Base-by-base conservation (phyloP, 2,797 vertebrate genomes). In the Onychomys leucogaster region DNA sequence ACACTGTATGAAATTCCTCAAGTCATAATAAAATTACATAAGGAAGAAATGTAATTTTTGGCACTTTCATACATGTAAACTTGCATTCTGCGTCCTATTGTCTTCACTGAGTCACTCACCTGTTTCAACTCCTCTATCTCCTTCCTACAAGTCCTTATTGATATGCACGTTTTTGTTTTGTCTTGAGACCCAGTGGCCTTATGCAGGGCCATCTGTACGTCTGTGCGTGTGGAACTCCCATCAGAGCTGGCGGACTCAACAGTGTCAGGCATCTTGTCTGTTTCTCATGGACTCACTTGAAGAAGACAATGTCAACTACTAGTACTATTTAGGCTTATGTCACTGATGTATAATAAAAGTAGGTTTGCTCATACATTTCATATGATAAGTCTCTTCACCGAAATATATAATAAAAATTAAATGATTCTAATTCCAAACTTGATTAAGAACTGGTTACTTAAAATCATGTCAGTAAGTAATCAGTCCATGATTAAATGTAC, bases 401-500 rank as follows among this genome's bases (percentile, higher is more conserved):
- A 95, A 86, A 77, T 69, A 89, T 37, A 29, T 27, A 96, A 43
- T 10, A 43, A 32, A 0, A 84, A 41, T 81, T 59, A 95, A 78
- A 46, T 59, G 3, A 69, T 52, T 69, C 52, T 71, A 93, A n/a
- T 6, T 43, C 2, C 6, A 43, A 91, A 87, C 61, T 69, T 89
- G 10, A 61, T 12, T 87, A 61, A 78, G 90, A 90, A 77, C 8
- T 29, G 16, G 93, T 75, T 10, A 75, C 4, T 82, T 84, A 75
- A 78, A 73, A 49, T 75, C 90, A 91, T 69, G 43, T 67, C 92
- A 27, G 12, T 67, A 91, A 85, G 65, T 83, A 90, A 84, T 16
- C 27, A 81, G 80, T 41, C 69, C 76, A 59, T 29, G 34, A 9
- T 63, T 87, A 87, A 92, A 88, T 46, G 67, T 76, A 83, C 67